A percentile compares a stretch with the other conserved stretches of the same genome.
phyloP scores from a whole-genome alignment of 2,888 invertebrate genomes.

The Acleris literana region DNA sequence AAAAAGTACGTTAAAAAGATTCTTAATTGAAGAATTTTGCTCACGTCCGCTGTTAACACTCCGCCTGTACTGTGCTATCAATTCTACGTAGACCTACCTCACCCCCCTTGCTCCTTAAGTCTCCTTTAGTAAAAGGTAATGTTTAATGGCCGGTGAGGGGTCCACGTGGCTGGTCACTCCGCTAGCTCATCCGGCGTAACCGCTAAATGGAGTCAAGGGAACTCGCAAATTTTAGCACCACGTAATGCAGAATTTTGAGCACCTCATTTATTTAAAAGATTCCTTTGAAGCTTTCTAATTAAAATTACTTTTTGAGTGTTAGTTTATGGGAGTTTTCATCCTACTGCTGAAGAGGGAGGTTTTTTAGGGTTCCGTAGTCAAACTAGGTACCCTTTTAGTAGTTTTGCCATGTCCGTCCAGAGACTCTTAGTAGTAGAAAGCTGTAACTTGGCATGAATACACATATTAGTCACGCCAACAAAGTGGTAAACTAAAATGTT shows the following conservation, averaged over 20 bases:
- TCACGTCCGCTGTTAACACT: slow-evolving; percentile 34
- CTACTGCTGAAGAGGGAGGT: no score
- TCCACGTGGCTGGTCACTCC: slow-evolving; percentile 31
- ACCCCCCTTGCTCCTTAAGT: slow-evolving; percentile 15
- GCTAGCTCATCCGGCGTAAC: slow-evolving; percentile 41
- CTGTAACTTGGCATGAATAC: no score
- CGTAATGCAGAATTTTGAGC: slow-evolving; percentile 49
- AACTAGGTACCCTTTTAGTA: no score
- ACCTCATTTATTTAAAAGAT: slow-evolving; percentile 60
- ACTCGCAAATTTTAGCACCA: slow-evolving; percentile 49
- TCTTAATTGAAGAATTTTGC: slow-evolving; percentile 53
- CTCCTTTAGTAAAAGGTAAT: slow-evolving; percentile 11
- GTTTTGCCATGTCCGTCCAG: no score
- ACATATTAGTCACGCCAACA: no score
- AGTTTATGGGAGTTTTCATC: slow-evolving; percentile 11
- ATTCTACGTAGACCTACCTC: slow-evolving; percentile 30
- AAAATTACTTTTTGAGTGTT: slow-evolving; percentile 48
- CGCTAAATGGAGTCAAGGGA: slow-evolving; percentile 42
- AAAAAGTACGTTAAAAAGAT: slow-evolving; percentile 37
- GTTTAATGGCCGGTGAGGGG: slow-evolving; percentile 22
- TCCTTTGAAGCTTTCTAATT: slow-evolving; percentile 59
- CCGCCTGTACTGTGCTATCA: slow-evolving; percentile 24
- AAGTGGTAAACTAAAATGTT: no score
- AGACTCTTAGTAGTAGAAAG: no score
- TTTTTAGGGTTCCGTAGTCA: no score